A percentile compares a stretch with the other conserved stretches of the same genome.
Conservation (phyloP, 1,140 invertebrate species). For the Magallana ariakensis region DNA sequence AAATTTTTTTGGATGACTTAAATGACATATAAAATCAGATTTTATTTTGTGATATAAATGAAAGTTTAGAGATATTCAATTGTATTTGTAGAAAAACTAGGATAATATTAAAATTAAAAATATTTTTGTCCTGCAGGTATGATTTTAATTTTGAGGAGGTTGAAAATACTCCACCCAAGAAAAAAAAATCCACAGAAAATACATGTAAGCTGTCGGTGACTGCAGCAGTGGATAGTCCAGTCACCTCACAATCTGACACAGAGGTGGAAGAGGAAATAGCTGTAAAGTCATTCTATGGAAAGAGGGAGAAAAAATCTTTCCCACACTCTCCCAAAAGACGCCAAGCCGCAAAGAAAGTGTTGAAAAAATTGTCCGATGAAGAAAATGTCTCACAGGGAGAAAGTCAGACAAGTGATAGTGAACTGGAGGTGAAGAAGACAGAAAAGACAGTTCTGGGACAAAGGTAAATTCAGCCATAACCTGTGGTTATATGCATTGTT, state of each 20-base stretch:
- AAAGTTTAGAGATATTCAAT: too few species aligned
- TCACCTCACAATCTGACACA: not conserved
- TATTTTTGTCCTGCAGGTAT: conserved; percentile 32
- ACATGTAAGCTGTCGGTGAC: not conserved
- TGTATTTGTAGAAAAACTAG: too few species aligned
- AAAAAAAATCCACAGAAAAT: not conserved
- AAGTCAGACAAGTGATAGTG: not conserved
- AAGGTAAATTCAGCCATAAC: too few species aligned
- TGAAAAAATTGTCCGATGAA: conserved; percentile 44
- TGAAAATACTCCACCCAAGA: conserved; percentile 53
- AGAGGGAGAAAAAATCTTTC: conserved; percentile 53
- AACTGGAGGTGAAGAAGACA: not conserved
- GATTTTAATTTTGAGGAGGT: conserved; percentile 46
- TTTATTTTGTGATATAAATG: too few species aligned
- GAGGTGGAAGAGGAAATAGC: conserved; percentile 44
- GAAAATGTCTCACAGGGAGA: conserved; percentile 35
- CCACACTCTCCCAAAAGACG: conserved; percentile 52
- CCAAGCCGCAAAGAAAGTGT: conserved; percentile 37
- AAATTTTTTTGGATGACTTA: too few species aligned
- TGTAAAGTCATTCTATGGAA: conserved; percentile 53
- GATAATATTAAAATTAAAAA: too few species aligned
- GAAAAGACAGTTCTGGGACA: too few species aligned
- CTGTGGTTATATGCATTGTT: too few species aligned
- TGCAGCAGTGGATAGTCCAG: not conserved
- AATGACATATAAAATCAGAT: too few species aligned